Conservation (phyloP, 1,140 invertebrate species). For the Triops cancriformis region DNA sequence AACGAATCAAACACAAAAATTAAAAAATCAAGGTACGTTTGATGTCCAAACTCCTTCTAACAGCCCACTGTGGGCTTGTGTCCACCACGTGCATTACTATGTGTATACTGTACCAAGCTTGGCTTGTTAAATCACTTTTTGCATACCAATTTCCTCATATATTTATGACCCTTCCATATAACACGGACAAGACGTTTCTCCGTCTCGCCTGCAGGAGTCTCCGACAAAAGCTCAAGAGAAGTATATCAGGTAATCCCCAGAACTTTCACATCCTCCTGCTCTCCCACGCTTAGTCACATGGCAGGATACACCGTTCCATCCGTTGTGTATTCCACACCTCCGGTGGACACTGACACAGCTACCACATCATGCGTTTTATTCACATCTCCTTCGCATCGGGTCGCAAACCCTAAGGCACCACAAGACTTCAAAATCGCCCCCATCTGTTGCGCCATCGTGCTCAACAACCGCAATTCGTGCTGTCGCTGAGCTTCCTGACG, state of each 20-base stretch:
- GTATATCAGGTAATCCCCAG: neutral
- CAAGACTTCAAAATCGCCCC: constrained; percentile 20
- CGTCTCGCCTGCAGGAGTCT: neutral
- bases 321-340: neutral
- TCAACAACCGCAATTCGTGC: constrained; percentile 23
- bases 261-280: constrained; percentile 2
- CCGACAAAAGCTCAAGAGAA: neutral
- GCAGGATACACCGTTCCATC: neutral
- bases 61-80: neutral
- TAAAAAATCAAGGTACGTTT: neutral
- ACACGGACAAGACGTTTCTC: neutral
- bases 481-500: constrained; percentile 26
- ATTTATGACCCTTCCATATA: neutral
- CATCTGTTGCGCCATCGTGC: constrained; percentile 27
- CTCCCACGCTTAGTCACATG: constrained; percentile 8
- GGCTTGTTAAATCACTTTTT: neutral
- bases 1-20: neutral
- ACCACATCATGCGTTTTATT: neutral
- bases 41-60: neutral
- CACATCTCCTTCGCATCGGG: neutral
- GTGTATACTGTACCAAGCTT: neutral
- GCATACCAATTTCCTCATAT: neutral
- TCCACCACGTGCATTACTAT: neutral
- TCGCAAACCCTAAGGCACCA: constrained; percentile 1
- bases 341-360: neutral